Base-by-base conservation (phyloP, 1,140 invertebrate genomes). In the Anastrepha ludens region DNA sequence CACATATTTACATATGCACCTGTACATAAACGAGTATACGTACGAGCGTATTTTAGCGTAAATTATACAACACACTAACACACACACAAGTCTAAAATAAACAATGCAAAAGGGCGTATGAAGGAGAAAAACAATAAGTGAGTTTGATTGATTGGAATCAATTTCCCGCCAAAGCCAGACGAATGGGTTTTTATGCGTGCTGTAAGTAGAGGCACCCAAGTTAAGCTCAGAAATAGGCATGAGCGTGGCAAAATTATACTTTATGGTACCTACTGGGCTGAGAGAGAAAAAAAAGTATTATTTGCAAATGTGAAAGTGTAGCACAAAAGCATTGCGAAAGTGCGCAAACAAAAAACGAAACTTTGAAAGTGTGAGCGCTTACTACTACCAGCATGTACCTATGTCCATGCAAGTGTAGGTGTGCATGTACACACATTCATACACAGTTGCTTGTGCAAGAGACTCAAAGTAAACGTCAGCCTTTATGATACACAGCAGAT, bases 81-180 rank as follows among this genome's bases (percentile, higher is more conserved):
- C 67, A 74, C 70, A 47, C 11, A 74, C 41, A 74, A 50, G 17
- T n/a, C 17, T 11, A 17, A 58, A 44, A 86, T 86, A 62, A 64
- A 44, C 59, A 86, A 64, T 4, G 55, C 39, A 17, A 74, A 65
- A 65, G 9, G 44, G 39, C 50, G 44, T 44, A 88, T 17, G 60
- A 88, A 85, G 85, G 64, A 70, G 44, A 70, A 88, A 86, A 86
- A 65, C 81, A 88, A 88, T 86, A 81, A 88, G 59, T 55, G 64
- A 47, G 64, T 88, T 85, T 88, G 88, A 88, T 88, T 88, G 88
- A 87, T 88, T 88, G 86, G 88, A 88, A 88, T 88, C 86, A 88
- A 88, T 88, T 88, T 88, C 88, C 88, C 85, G 86, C 44, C 70
- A 85, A 88, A 87, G 86, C 60, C 60, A 88, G 60, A 88, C 59